phyloP scores from a whole-genome alignment of 1,140 invertebrate species.

The Nylanderia fulva region DNA sequence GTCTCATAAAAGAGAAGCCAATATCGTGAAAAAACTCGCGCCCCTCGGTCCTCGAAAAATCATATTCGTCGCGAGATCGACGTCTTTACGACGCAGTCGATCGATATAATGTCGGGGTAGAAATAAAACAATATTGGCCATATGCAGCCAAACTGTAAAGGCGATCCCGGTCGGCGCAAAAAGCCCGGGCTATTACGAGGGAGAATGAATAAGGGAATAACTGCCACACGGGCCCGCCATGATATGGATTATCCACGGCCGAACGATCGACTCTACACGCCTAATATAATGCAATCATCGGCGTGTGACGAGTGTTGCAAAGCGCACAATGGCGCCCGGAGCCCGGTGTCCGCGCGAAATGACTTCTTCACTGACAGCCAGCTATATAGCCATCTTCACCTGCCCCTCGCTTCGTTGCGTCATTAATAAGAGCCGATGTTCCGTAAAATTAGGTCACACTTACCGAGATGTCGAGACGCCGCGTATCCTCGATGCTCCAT shows the following conservation, averaged over 20 bases:
- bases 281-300: slow-evolving; percentile 81
- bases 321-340: slow-evolving; percentile 67
- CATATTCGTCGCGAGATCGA: slow-evolving; percentile 24
- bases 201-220: slow-evolving; percentile 59
- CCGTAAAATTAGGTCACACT: slow-evolving; percentile 85
- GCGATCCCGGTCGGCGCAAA: slow-evolving; percentile 8
- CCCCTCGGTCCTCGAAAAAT: background rate
- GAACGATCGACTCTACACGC: slow-evolving; percentile 79
- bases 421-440: slow-evolving; percentile 84
- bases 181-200: slow-evolving; percentile 31
- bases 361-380: slow-evolving; percentile 61
- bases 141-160: slow-evolving; percentile 46
- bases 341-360: slow-evolving; percentile 65
- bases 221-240: slow-evolving; percentile 62
- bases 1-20: background rate
- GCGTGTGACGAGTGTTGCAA: slow-evolving; percentile 73
- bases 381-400: slow-evolving; percentile 53
- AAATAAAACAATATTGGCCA: slow-evolving; percentile 62
- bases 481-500: slow-evolving; percentile 19
- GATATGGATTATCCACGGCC: slow-evolving; percentile 80
- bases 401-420: slow-evolving; percentile 66
- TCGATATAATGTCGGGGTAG: slow-evolving; percentile 35
- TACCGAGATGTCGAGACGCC: slow-evolving; percentile 63
- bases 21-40: background rate
- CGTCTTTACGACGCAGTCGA: slow-evolving; percentile 45